These are phyloP conservation scores for Chydorus sphaericus DNA, from an alignment of 2,888 invertebrate genomes.

Conservation along the genomic window DNA sequence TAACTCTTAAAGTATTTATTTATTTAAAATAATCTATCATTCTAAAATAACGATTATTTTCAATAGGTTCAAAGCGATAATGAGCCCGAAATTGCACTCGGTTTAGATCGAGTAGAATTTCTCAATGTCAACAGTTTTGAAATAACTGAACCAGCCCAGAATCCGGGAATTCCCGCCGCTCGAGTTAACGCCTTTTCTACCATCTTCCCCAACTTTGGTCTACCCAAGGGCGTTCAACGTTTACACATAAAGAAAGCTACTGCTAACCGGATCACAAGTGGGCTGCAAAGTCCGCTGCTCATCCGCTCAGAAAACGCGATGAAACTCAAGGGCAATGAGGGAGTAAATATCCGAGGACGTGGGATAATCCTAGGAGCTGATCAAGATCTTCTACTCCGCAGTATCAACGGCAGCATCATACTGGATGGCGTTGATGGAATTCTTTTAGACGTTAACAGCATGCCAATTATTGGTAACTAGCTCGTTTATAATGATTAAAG, in stretches of 20 bases:
- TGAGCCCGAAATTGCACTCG: slow-evolving; percentile 28
- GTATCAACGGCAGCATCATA: slow-evolving; percentile 56
- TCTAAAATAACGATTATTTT: slow-evolving; percentile 26
- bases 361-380: slow-evolving; percentile 60
- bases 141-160: slow-evolving; percentile 43
- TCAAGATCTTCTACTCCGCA: slow-evolving; percentile 59
- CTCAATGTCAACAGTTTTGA: slow-evolving; percentile 51
- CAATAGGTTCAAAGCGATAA: slow-evolving; percentile 47
- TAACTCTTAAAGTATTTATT: slow-evolving; percentile 25
- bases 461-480: slow-evolving; percentile 3
- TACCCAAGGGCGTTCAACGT: slow-evolving; percentile 45
- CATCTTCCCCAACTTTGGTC: slow-evolving; percentile 49
- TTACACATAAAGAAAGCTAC: slow-evolving; percentile 34
- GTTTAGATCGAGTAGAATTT: slow-evolving; percentile 27
- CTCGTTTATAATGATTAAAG: too few species aligned
- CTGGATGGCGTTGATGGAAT: slow-evolving; percentile 45
- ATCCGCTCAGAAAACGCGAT: slow-evolving; percentile 53
- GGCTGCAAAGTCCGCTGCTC: slow-evolving; percentile 31
- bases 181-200: slow-evolving; percentile 58
- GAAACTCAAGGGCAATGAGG: slow-evolving; percentile 62
- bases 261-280: slow-evolving; percentile 56
- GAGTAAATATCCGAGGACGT: slow-evolving; percentile 37
- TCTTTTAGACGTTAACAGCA: slow-evolving; percentile 41
- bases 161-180: slow-evolving; percentile 43
- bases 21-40: slow-evolving; percentile 25